These are phyloP conservation scores for Percopsis transmontana DNA, from an alignment of 2,113 vertebrate species.

Conservation along the genomic window DNA sequence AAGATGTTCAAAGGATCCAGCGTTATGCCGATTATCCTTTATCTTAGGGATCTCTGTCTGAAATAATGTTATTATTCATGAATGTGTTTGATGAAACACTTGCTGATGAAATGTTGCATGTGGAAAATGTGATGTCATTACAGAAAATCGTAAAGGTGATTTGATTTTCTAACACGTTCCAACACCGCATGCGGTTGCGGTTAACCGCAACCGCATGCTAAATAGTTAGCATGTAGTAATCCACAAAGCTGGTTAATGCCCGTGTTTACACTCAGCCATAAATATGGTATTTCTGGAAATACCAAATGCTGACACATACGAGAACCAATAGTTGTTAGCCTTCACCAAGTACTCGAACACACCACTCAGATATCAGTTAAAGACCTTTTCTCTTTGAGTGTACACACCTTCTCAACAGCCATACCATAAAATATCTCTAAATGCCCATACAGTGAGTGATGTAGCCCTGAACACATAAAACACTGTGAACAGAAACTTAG, in stretches of 20 bases:
- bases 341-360: not conserved
- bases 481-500: not conserved
- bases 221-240: too few species aligned
- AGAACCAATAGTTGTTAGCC: too few species aligned
- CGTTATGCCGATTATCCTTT: conserved; percentile 37
- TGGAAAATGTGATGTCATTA: too few species aligned
- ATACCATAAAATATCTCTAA: conserved; percentile 1
- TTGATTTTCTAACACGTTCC: too few species aligned
- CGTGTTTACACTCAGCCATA: too few species aligned
- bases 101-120: too few species aligned
- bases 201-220: too few species aligned
- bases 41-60: conserved; percentile 39
- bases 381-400: not conserved
- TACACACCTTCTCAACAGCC: not conserved
- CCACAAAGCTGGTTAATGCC: too few species aligned
- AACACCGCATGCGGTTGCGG: too few species aligned
- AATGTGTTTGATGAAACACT: conserved; percentile 41
- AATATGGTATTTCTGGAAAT: too few species aligned
- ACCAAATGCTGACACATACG: too few species aligned
- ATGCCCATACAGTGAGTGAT: not conserved
- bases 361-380: not conserved
- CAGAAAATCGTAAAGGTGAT: too few species aligned
- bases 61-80: conserved; percentile 28
- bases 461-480: conserved; percentile 15
- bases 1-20: conserved; percentile 46